These are phyloP conservation scores for Periophthalmodon schlosseri DNA, from an alignment of 2,113 vertebrate genomes.

Conservation along the genomic window DNA sequence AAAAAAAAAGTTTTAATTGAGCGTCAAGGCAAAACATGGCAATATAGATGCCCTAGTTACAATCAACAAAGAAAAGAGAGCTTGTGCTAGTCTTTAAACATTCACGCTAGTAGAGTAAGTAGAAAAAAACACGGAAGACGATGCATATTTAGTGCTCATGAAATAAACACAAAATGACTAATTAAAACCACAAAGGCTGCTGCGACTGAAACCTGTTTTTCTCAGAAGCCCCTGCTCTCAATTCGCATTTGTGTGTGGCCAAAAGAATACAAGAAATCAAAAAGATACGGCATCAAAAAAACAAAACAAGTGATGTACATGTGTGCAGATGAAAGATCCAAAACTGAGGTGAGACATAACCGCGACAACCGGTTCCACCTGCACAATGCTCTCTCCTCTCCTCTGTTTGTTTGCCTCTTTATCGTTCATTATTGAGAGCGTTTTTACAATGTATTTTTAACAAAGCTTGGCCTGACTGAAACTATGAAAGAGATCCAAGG, in stretches of 20 bases:
- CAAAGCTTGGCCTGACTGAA: constrained; percentile 32
- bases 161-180: constrained; percentile 79
- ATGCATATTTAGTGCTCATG: constrained; percentile 70
- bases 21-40: constrained; percentile 76
- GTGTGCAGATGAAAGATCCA: constrained; percentile 63
- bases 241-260: constrained; percentile 52
- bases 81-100: constrained; percentile 65
- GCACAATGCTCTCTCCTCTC: constrained; percentile 36
- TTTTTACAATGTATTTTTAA: constrained; percentile 49
- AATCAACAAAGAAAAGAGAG: constrained; percentile 78
- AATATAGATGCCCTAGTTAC: constrained; percentile 85
- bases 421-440: constrained; percentile 50
- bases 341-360: constrained; percentile 61
- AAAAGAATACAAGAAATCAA: constrained; percentile 47
- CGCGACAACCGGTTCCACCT: constrained; percentile 67
- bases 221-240: constrained; percentile 69
- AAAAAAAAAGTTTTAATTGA: constrained; percentile 79
- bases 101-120: constrained; percentile 46
- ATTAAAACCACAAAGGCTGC: constrained; percentile 75
- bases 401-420: constrained; percentile 39
- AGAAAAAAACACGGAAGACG: constrained; percentile 60
- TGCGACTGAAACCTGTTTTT: constrained; percentile 69
- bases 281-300: constrained; percentile 39
- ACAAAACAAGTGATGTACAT: constrained; percentile 50
- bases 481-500: constrained; percentile 49